A percentile compares a stretch with the other conserved stretches of the same genome.
These are phyloP conservation scores for Metellina segmentata DNA, from an alignment of 2,888 invertebrate genomes.

Conservation along the genomic window DNA sequence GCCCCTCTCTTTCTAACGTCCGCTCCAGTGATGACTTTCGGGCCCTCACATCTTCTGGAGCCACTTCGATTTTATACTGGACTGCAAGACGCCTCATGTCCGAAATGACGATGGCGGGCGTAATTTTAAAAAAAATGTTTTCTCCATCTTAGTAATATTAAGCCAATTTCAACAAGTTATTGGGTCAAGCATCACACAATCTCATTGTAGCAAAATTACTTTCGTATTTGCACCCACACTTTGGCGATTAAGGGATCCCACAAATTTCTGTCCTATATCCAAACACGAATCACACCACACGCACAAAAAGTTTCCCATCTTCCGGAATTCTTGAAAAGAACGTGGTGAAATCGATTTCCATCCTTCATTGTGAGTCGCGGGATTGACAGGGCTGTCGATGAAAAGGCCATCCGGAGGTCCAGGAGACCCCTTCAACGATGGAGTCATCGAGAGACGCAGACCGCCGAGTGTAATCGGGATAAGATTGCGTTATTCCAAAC, in stretches of 20 bases:
- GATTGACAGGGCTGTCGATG: conserved; percentile 57
- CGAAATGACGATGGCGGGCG: too few species aligned
- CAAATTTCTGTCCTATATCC: not conserved
- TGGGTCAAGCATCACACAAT: too few species aligned
- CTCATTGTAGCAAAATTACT: too few species aligned
- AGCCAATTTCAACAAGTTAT: too few species aligned
- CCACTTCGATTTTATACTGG: too few species aligned
- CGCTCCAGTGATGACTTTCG: too few species aligned
- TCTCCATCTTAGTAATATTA: too few species aligned
- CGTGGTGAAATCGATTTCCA: not conserved
- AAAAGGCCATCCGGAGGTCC: conserved; percentile 11
- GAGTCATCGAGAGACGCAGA: not conserved
- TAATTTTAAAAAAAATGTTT: too few species aligned
- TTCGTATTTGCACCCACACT: too few species aligned
- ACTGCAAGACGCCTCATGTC: too few species aligned
- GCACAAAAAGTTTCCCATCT: not conserved
- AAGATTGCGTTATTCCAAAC: conserved; percentile 70
- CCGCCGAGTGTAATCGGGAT: conserved; percentile 47
- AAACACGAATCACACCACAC: not conserved
- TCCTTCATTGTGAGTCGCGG: conserved; percentile 9
- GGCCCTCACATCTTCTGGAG: too few species aligned
- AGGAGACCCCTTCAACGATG: not conserved
- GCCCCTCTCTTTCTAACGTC: too few species aligned
- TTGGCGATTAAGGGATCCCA: not conserved
- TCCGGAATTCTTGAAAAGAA: not conserved